Evolutionary conservation across 2,888 invertebrate species (phyloP), one percentile per base, ranked within the genome.

Genomic region (Anoncus sp.): DNA sequence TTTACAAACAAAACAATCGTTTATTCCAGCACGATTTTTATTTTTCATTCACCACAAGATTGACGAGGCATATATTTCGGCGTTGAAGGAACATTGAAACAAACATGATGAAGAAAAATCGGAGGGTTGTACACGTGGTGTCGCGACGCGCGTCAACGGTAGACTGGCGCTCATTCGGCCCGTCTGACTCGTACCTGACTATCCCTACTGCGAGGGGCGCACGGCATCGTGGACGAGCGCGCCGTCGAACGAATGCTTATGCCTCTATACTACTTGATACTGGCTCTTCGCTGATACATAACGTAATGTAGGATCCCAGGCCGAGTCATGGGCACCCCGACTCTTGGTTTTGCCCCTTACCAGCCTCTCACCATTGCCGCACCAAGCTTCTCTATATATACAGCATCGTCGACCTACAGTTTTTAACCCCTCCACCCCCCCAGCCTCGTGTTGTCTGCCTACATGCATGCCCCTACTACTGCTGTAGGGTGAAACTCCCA

Each of bases 161-260:
- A 88, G 88, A 90, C 90, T 90, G 90, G 81, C 87, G 85, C 84
- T 82, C 77, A 84, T 82, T 85, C 85, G 84, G 81, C 84, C 86
- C 86, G 90, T 82, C 90, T 86, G 90, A 89, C 90, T 88, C 86
- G 85, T 87, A 81, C 84, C 88, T 87, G 90, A 89, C 87, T 89
- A 87, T 86, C 86, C 85, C 90, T 88, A 89, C 90, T 90, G 84
- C 75, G 73, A 73, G 57, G 31, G 63, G 57, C 71, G 71, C 74
- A 63, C 57, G 53, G 78, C 47, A 66, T 71, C 66, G 73, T 63
- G 77, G 43, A 40, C 43, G 63, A 57, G 63, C 57, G 40, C 59
- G 43, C 16, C 63, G 43, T 27, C 55, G 55, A 70, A 59, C 69
- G 20, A 31, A 12, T 40, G 76, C 38, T 38, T 57, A 24, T 35